Evolutionary conservation across 2,888 invertebrate species (phyloP).

Genomic region (Pomacea canaliculata): DNA sequence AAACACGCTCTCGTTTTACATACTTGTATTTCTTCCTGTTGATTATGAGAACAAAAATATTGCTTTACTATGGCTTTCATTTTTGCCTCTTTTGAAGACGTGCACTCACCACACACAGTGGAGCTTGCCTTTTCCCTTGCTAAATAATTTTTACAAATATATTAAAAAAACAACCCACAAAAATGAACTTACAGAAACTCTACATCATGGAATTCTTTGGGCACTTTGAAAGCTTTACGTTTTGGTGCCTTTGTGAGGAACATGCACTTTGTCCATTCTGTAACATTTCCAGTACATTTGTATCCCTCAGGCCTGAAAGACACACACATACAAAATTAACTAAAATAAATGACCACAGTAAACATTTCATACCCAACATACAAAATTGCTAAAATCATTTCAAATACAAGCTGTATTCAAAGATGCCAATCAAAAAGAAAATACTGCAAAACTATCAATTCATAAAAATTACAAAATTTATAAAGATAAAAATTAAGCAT

Average conservation of each 20-base stretch:
- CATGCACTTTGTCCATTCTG: conserved; percentile 92
- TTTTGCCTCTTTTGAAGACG: no score
- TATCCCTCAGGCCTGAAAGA: conserved; percentile 78
- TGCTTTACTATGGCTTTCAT: no score
- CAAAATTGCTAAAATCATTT: no score
- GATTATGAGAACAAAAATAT: conserved; percentile 25
- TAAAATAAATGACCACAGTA: neutral
- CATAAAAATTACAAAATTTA: no score
- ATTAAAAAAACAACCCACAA: neutral
- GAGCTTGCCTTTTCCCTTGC: no score
- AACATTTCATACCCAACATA: no score
- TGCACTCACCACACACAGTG: no score
- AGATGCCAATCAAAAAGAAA: no score
- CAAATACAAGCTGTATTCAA: no score
- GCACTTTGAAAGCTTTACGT: conserved; percentile 79
- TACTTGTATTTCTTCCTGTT: conserved; percentile 71
- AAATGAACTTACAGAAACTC: conserved; percentile 59
- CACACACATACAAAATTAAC: neutral
- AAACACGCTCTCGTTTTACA: conserved; percentile 63
- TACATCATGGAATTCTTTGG: conserved; percentile 75
- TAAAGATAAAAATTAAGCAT: no score
- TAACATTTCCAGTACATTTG: conserved; percentile 84
- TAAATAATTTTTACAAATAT: no score
- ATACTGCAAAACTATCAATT: no score
- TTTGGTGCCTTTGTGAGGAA: conserved; percentile 80